Conservation (phyloP, 2,797 vertebrate genomes). For the Oryzias sinensis region DNA sequence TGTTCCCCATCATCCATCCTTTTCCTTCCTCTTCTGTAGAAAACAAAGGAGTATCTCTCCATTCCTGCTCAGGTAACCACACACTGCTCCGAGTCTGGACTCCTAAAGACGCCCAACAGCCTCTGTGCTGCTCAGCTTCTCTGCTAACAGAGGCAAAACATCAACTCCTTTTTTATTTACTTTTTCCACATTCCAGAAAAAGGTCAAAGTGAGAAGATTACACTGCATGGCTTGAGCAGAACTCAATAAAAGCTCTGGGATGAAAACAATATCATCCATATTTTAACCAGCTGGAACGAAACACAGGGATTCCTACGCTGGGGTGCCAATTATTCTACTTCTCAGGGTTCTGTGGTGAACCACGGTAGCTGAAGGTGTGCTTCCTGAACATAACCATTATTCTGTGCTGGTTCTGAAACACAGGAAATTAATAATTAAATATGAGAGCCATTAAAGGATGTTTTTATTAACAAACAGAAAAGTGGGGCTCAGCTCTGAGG, state of each 20-base stretch:
- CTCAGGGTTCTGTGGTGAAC: conserved; percentile 68
- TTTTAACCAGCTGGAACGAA: conserved; percentile 81
- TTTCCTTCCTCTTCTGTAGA: conserved; percentile 31
- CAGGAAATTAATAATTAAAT: conserved; percentile 21
- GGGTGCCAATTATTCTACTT: conserved; percentile 82
- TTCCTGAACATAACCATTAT: conserved; percentile 52
- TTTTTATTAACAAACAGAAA: conserved; percentile 42
- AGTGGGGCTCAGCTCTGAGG: conserved; percentile 31
- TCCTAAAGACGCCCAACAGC: conserved; percentile 63
- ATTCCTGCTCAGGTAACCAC: conserved; percentile 39
- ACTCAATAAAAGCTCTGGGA: conserved; percentile 77
- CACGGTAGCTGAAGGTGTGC: conserved; percentile 59
- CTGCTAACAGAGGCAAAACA: conserved; percentile 66
- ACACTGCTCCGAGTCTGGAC: conserved; percentile 59
- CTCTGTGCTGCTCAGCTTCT: conserved; percentile 62
- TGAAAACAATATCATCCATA: conserved; percentile 84
- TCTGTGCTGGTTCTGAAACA: conserved; percentile 35
- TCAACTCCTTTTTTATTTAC: conserved; percentile 79
- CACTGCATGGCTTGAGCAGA: conserved; percentile 66
- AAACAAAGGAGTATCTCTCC: conserved; percentile 27
- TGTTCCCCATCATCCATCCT: conserved; percentile 50
- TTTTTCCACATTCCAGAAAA: conserved; percentile 75
- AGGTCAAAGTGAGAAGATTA: conserved; percentile 79
- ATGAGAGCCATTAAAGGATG: conserved; percentile 23
- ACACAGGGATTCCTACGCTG: conserved; percentile 72